Conservation (phyloP, 2,113 vertebrate genomes). For the Chlorodrepanis virens region DNA sequence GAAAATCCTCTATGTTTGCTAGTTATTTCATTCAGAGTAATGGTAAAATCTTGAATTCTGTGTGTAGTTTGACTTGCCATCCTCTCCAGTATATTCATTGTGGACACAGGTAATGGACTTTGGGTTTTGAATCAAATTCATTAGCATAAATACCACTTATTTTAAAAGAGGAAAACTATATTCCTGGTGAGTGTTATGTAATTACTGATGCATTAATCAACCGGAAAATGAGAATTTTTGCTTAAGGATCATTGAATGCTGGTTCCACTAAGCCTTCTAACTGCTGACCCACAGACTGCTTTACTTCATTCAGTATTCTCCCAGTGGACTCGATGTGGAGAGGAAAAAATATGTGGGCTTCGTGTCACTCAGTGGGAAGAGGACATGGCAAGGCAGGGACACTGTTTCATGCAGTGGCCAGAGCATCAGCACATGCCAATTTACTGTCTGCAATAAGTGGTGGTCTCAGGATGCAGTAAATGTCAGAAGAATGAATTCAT, state of each 20-base stretch:
- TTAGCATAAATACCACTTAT: not conserved
- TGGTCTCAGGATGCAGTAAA: not conserved
- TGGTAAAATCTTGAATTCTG: not conserved
- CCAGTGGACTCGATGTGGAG: not conserved
- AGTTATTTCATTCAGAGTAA: not conserved
- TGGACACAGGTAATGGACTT: not conserved
- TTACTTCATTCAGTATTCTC: not conserved
- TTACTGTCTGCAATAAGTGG: not conserved
- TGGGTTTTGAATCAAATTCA: not conserved
- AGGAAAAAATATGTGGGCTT: not conserved
- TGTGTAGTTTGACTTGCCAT: not conserved
- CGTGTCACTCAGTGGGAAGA: not conserved
- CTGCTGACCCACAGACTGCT: not conserved
- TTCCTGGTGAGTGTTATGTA: not conserved
- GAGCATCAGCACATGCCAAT: not conserved
- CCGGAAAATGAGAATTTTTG: not conserved
- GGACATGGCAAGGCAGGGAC: not conserved
- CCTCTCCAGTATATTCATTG: not conserved
- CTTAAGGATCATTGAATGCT: not conserved
- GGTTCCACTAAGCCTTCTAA: not conserved
- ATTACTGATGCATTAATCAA: not conserved
- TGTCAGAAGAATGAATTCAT: not conserved
- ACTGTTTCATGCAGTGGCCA: not conserved
- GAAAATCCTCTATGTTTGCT: not conserved
- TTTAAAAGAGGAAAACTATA: not conserved